Conservation (phyloP, 1,140 invertebrate genomes). For the Daktulosphaira vitifoliae region DNA sequence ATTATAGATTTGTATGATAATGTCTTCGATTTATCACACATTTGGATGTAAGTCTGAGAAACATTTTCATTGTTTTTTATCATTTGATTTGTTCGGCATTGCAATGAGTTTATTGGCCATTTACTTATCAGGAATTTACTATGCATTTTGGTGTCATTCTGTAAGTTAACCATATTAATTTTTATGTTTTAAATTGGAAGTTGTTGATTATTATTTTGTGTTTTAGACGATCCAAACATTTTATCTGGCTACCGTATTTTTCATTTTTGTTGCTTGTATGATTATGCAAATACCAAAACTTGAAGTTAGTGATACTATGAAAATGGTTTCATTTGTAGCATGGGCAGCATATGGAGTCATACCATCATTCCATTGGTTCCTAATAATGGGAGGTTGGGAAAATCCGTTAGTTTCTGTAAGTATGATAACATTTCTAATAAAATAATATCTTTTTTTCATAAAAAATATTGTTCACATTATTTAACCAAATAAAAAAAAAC, state of each 20-base stretch:
- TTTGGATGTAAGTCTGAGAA: constrained; percentile 85
- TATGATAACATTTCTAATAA: background rate
- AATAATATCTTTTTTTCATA: no score
- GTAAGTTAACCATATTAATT: constrained; percentile 49
- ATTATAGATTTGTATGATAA: constrained; percentile 81
- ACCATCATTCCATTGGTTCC: constrained; percentile 83
- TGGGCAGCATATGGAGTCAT: constrained; percentile 85
- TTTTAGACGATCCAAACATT: constrained; percentile 44
- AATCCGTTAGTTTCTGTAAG: constrained; percentile 70
- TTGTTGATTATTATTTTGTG: constrained; percentile 7
- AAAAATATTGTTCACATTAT: no score
- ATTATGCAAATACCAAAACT: constrained; percentile 66
- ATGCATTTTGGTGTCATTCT: constrained; percentile 90
- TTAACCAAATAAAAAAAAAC: no score
- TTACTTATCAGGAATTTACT: constrained; percentile 91
- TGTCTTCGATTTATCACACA: constrained; percentile 87
- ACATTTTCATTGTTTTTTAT: constrained; percentile 77
- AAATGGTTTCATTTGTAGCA: constrained; percentile 69
- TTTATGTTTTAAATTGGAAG: background rate
- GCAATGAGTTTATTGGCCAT: constrained; percentile 85
- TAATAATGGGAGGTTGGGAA: constrained; percentile 76
- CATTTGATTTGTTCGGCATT: constrained; percentile 87
- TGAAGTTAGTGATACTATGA: constrained; percentile 59
- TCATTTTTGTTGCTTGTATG: constrained; percentile 72
- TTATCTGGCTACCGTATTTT: constrained; percentile 69